Conservation (phyloP, 2,113 vertebrate genomes). For the Lepidothrix coronata region DNA sequence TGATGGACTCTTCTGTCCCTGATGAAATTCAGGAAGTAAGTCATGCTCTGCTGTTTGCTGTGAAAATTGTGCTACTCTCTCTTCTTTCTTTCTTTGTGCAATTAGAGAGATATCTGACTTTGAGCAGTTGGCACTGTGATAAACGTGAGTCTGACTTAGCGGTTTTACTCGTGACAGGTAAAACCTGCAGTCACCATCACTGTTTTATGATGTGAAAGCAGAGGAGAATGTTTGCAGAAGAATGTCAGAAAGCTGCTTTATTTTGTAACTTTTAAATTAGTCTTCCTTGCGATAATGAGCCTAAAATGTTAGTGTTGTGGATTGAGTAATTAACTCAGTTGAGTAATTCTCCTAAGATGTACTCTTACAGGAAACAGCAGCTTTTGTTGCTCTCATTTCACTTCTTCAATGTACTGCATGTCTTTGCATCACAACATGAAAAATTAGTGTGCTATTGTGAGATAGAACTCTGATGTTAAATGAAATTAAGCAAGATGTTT, state of each 20-base stretch:
- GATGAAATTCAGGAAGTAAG: slow-evolving; percentile 97
- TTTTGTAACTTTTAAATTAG: background rate
- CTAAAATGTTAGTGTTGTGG: background rate
- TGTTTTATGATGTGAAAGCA: background rate
- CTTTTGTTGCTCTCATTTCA: background rate
- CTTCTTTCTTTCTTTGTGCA: background rate
- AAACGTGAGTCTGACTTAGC: accelerated
- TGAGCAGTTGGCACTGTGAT: background rate
- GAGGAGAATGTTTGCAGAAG: background rate
- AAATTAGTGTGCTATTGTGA: background rate
- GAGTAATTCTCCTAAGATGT: background rate
- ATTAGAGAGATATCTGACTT: background rate
- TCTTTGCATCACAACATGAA: background rate
- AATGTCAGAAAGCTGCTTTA: background rate
- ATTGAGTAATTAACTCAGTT: background rate
- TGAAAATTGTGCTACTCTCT: background rate
- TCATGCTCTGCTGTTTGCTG: background rate
- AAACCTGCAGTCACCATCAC: background rate
- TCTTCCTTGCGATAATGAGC: background rate
- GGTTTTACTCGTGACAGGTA: background rate
- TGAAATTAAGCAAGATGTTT: background rate
- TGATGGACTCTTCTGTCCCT: slow-evolving; percentile 97
- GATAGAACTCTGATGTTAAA: background rate
- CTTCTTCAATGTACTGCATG: accelerated
- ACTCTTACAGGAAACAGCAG: background rate